Conservation (phyloP, 2,113 vertebrate species). For the Oncorhynchus tshawytscha region DNA sequence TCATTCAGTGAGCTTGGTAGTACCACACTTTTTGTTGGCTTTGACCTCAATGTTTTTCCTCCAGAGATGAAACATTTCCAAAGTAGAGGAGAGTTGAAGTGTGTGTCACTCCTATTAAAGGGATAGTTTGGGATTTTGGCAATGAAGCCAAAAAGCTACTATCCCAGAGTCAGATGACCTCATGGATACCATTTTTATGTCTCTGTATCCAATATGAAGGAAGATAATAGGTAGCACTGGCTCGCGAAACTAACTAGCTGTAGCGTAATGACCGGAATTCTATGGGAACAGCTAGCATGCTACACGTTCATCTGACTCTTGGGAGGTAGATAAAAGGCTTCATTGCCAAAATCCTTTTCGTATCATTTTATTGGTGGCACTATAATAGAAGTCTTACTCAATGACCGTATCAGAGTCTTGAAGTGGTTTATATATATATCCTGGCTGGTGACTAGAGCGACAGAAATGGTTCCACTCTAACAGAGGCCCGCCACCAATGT, state of each 20-base stretch:
- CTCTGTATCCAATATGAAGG: too few relatives aligned
- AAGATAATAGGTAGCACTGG: too few relatives aligned
- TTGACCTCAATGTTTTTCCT: background rate
- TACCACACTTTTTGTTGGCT: background rate
- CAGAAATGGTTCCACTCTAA: conserved; percentile 30
- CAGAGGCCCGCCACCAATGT: background rate
- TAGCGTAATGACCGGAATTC: too few relatives aligned
- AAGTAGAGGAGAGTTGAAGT: background rate
- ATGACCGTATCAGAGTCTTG: background rate
- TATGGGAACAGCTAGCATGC: too few relatives aligned
- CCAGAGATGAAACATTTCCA: too few relatives aligned
- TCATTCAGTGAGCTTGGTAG: too few relatives aligned
- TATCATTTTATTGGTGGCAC: background rate
- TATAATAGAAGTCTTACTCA: background rate
- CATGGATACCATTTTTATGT: too few relatives aligned
- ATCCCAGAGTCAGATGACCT: background rate
- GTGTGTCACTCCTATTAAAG: background rate
- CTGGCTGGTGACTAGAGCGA: conserved; percentile 11
- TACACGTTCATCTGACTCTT: too few relatives aligned
- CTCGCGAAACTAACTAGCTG: too few relatives aligned
- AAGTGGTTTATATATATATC: conserved; percentile 37
- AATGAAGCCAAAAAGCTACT: background rate
- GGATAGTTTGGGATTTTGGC: background rate
- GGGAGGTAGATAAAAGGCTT: too few relatives aligned
- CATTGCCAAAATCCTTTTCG: too few relatives aligned